These are phyloP conservation scores for Hololepta plana DNA, from an alignment of 2,888 invertebrate genomes.

Conservation along the genomic window DNA sequence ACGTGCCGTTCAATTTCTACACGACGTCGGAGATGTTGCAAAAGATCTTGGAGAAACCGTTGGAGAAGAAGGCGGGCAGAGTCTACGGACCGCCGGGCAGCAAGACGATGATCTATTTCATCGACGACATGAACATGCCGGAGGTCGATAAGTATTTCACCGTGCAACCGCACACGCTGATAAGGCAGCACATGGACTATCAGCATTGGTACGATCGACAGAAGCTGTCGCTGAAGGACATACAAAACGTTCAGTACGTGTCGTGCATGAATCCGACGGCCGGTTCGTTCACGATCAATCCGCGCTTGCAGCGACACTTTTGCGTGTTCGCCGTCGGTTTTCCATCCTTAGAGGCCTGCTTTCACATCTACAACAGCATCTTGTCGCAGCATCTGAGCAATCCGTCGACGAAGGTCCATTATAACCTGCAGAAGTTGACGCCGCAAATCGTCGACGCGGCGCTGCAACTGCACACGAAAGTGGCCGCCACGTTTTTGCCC, in stretches of 20 bases:
- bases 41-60: slow-evolving; percentile 69
- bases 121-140: slow-evolving; percentile 96
- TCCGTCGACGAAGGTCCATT: slow-evolving; percentile 46
- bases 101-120: slow-evolving; percentile 81
- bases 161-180: slow-evolving; percentile 86
- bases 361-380: slow-evolving; percentile 71
- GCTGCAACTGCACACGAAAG: slow-evolving; percentile 55
- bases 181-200: slow-evolving; percentile 86
- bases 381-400: slow-evolving; percentile 54
- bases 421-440: slow-evolving; percentile 37
- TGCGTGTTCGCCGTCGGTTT: slow-evolving; percentile 78
- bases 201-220: slow-evolving; percentile 88
- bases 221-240: slow-evolving; percentile 74
- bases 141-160: slow-evolving; percentile 89
- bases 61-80: slow-evolving; percentile 89
- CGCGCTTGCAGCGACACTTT: slow-evolving; percentile 75
- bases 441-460: slow-evolving; percentile 51
- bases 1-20: slow-evolving; percentile 89
- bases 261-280: slow-evolving; percentile 95
- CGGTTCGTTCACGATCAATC: slow-evolving; percentile 86
- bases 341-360: slow-evolving; percentile 63
- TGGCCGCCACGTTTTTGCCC: slow-evolving; percentile 64
- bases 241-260: slow-evolving; percentile 84
- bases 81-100: slow-evolving; percentile 89
- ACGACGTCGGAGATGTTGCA: slow-evolving; percentile 88